Evolutionary conservation across 2,797 vertebrate species (phyloP), one percentile per base, ranked within the genome.

Genomic region (Knipowitschia caucasica): DNA sequence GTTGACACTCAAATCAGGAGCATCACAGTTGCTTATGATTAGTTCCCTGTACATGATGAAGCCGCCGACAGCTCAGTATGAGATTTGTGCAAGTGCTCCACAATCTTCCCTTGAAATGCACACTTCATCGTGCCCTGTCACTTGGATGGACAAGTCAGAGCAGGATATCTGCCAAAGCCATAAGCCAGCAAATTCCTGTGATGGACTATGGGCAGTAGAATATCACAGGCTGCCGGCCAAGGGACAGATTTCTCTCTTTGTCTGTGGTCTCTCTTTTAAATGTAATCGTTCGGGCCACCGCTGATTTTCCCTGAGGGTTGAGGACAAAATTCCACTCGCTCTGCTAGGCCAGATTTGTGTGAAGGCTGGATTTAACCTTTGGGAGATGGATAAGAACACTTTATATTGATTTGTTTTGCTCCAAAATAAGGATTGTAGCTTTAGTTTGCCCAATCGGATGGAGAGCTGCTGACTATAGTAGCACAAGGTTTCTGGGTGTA

Each of bases 341-440:
- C 73, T 64, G 46, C 71, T 78, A 82, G 67, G 53, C 46, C 67
- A 65, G 47, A 67, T 73, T 76, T 87, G 67, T 70, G 30, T 36
- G 57, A 64, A 78, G 60, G 66, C 49, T 61, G 60, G 68, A 70
- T 78, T 87, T 85, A 84, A 86, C 84, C 84, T 88, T 85, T 81
- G 66, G 69, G 64, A 80, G 79, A 80, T 49, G 64, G 70, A 80
- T 77, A 85, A 82, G 74, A 77, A 77, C 72, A 66, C 71, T 26
- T 24, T 36, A 54, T 47, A 81, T 85, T 21, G 68, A 86, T 83
- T 76, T 62, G 71, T 70, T 76, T 83, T 75, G 56, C 71, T 71
- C 59, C 30, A 61, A 72, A 70, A 66, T 52, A 42, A 47, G 45
- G 55, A 64, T 53, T 67, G 67, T 60, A 67, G 35, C 64, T 69